Evolutionary conservation across 2,888 invertebrate species (phyloP).

Genomic region (Myopa tessellatipennis): DNA sequence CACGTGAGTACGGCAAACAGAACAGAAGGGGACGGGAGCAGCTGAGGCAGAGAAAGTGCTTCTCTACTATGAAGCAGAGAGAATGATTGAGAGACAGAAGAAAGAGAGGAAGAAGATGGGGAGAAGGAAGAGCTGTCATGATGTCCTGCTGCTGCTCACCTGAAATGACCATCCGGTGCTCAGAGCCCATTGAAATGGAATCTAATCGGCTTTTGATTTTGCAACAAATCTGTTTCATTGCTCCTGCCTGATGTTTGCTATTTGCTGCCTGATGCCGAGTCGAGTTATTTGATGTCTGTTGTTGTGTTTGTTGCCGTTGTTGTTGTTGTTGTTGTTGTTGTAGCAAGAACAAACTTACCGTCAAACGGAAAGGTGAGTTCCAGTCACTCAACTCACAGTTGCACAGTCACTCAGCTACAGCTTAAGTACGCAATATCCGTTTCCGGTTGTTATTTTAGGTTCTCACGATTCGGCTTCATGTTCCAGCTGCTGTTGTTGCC

Average conservation of each 20-base stretch:
- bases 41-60: background rate
- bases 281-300: background rate
- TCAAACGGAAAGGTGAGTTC: slow-evolving; percentile 13
- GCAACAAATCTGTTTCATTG: slow-evolving; percentile 53
- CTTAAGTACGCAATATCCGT: slow-evolving; percentile 64
- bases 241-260: slow-evolving; percentile 46
- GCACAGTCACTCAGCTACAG: slow-evolving; percentile 30
- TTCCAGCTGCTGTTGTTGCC: slow-evolving; percentile 7
- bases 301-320: background rate
- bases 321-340: slow-evolving; percentile 3
- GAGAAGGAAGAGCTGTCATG: background rate
- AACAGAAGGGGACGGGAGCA: background rate
- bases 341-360: background rate
- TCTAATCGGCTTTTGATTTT: slow-evolving; percentile 64
- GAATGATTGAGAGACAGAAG: background rate
- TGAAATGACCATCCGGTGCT: slow-evolving; percentile 59
- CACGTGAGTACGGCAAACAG: background rate
- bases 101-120: background rate
- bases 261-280: slow-evolving; percentile 22
- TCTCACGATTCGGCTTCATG: slow-evolving; percentile 24
- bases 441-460: slow-evolving; percentile 60
- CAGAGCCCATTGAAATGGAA: slow-evolving; percentile 60
- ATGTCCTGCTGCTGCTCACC: slow-evolving; percentile 37
- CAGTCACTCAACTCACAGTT: slow-evolving; percentile 48
- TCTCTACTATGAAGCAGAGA: background rate